Evolutionary conservation across 2,797 vertebrate species (phyloP), one percentile per base, ranked within the genome.

Genomic region (Artibeus jamaicensis): DNA sequence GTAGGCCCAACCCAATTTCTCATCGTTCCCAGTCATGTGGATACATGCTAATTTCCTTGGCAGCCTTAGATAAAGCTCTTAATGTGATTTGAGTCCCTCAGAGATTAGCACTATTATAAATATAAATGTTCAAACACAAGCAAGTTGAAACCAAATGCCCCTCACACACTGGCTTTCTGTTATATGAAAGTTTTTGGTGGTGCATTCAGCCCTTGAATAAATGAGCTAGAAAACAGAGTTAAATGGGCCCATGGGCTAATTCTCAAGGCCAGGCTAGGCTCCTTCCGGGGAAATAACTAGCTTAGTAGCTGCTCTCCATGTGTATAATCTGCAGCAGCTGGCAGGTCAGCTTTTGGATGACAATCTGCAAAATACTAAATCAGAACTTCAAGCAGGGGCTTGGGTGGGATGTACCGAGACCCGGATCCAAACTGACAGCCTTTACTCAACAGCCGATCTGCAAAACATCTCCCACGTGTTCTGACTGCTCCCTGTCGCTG

Each of bases 81-180:
- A 96, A 97, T 93, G 86, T 97, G 96, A 96, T 95, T n/a, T 96
- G 93, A 97, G 95, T 93, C 88, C 97, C 90, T 96, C 53, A 67
- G 96, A 97, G 96, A 97, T 96, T 95, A 97, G 92, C 93, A 77
- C 74, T 87, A 93, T 96, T 97, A 96, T 91, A 97, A 97, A 97
- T 96, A 96, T 89, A 92, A 97, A 95, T 94, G 95, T 95, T 97
- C 95, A 96, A 95, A 97, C 95, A 96, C 84, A 83, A 97, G 78
- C 86, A 86, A 94, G 93, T 89, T 90, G 96, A 95, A 96, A 97
- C 94, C 93, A 81, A 97, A 96, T 74, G 93, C 78, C 93, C 95
- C 86, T 89, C 85, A 21, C 96, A 96, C 90, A 84, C 82, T 81
- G 93, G 89, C 85, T 95, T 86, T 96, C 95, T 94, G 93, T 71